Conservation (phyloP, 2,797 vertebrate genomes). For the Chaetophractus vellerosus region DNA sequence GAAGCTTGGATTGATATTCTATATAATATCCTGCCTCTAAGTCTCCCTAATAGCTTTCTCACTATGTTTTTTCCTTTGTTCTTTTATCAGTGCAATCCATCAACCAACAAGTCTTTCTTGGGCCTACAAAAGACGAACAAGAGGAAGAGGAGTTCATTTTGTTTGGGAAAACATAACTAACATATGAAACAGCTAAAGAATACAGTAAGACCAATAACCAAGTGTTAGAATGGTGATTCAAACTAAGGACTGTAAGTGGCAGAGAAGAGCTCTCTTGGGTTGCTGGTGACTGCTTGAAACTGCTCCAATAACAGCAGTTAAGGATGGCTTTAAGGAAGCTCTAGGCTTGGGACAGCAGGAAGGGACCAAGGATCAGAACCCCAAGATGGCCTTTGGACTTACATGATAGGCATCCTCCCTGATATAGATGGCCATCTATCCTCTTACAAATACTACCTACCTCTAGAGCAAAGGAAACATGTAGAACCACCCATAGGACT, state of each 20-base stretch:
- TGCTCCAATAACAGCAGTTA: conserved; percentile 62
- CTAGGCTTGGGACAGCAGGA: conserved; percentile 34
- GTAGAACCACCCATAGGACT: conserved; percentile 17
- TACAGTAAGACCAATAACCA: conserved; percentile 69
- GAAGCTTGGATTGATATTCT: not conserved
- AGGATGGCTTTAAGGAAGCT: conserved; percentile 65
- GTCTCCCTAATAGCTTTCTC: conserved; percentile 62
- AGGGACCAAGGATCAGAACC: conserved; percentile 28
- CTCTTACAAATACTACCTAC: conserved; percentile 46
- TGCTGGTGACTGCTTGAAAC: conserved; percentile 57
- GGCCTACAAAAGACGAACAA: conserved; percentile 69
- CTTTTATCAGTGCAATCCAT: conserved; percentile 64
- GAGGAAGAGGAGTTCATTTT: conserved; percentile 77
- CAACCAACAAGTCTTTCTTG: conserved; percentile 61
- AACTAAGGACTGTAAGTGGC: conserved; percentile 63
- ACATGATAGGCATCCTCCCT: conserved; percentile 34
- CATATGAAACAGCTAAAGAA: conserved; percentile 70
- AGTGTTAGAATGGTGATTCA: conserved; percentile 64
- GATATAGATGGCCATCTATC: not conserved
- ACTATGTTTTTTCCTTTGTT: conserved; percentile 50
- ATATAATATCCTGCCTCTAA: conserved; percentile 60
- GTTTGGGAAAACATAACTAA: conserved; percentile 70
- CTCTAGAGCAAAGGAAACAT: conserved; percentile 44
- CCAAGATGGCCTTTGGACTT: not conserved
- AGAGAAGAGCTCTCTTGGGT: conserved; percentile 73